These are phyloP conservation scores for Coregonus clupeaformis DNA, from an alignment of 2,113 vertebrate species.

Conservation along the genomic window DNA sequence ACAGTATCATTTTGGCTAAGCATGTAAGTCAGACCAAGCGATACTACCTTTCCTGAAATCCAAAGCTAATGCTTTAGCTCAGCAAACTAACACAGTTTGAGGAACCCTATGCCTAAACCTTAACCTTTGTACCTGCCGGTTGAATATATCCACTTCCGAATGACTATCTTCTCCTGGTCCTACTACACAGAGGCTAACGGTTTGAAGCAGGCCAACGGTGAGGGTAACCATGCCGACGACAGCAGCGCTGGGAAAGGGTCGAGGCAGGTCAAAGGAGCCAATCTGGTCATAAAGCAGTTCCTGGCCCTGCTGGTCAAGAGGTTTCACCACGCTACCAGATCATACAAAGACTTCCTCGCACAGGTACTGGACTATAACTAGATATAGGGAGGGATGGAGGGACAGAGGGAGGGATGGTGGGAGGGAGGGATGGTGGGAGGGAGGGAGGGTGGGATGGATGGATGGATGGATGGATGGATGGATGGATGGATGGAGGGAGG, in stretches of 20 bases:
- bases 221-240: slow-evolving; percentile 31
- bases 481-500: too few species aligned
- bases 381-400: background rate
- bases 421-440: too few species aligned
- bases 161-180: too few species aligned
- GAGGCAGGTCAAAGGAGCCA: slow-evolving; percentile 77
- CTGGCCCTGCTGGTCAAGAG: slow-evolving; percentile 89
- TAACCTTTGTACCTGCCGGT: background rate
- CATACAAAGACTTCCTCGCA: slow-evolving; percentile 89
- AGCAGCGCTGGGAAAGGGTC: slow-evolving; percentile 67
- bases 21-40: background rate
- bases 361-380: slow-evolving; percentile 75
- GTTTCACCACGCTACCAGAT: slow-evolving; percentile 82
- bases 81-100: background rate
- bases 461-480: too few species aligned
- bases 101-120: background rate
- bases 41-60: background rate
- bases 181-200: slow-evolving; percentile 50
- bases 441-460: too few species aligned
- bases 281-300: slow-evolving; percentile 82
- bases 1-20: too few species aligned
- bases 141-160: background rate
- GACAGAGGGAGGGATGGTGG: background rate
- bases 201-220: slow-evolving; percentile 35
- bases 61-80: background rate